phyloP scores from a whole-genome alignment of 2,888 invertebrate genomes.

The Yponomeuta malinellus region DNA sequence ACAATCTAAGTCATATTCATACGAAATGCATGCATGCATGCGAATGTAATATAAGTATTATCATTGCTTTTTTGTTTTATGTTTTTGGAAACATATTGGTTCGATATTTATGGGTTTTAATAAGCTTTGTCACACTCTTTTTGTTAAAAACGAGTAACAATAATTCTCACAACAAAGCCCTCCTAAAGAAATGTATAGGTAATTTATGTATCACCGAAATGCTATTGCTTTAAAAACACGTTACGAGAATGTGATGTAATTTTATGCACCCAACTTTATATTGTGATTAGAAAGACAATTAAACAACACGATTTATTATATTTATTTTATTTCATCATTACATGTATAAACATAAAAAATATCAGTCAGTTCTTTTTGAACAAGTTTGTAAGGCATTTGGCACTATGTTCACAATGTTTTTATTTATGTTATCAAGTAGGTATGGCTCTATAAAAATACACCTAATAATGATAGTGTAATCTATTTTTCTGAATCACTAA shows the following conservation, averaged over 20 bases:
- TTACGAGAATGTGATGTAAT: background rate
- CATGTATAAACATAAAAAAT: slow-evolving; percentile 23
- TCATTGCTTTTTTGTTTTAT: too few species aligned
- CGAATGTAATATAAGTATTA: too few species aligned
- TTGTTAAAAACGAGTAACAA: too few species aligned
- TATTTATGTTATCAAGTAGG: slow-evolving; percentile 2
- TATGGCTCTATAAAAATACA: slow-evolving; percentile 49
- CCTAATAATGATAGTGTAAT: background rate
- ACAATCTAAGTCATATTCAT: too few species aligned
- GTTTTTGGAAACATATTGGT: too few species aligned
- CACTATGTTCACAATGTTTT: slow-evolving; percentile 65
- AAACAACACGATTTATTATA: slow-evolving; percentile 19
- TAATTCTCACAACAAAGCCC: too few species aligned
- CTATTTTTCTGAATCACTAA: background rate
- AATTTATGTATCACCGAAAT: slow-evolving; percentile 3
- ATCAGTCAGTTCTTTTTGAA: slow-evolving; percentile 68
- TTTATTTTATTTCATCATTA: slow-evolving; percentile 31
- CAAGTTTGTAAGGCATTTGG: slow-evolving; percentile 64
- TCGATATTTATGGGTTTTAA: too few species aligned
- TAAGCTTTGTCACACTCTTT: too few species aligned
- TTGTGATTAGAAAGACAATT: background rate
- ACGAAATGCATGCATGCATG: too few species aligned
- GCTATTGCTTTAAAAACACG: slow-evolving; percentile 4
- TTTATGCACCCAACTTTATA: background rate
- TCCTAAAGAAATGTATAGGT: background rate